A percentile compares a stretch with the other conserved stretches of the same genome.
phyloP scores from a whole-genome alignment of 2,888 invertebrate genomes.

The Ashinkailepas kermadecensis region DNA sequence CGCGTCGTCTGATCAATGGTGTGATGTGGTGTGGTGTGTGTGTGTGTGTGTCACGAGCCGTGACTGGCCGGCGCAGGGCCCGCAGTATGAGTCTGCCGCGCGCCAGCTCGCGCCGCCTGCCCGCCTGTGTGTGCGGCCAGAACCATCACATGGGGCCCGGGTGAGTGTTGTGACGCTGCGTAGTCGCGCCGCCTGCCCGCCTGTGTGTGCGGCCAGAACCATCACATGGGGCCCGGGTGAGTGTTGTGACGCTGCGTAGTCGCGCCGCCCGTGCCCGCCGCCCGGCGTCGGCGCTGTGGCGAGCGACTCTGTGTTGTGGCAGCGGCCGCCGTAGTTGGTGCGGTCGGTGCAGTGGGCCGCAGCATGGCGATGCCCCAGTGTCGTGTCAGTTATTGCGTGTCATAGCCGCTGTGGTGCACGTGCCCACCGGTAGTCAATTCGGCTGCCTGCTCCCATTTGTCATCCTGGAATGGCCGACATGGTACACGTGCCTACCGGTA shows the following conservation, averaged over 20 bases:
- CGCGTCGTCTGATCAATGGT: too few relatives aligned
- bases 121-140: conserved; percentile 25
- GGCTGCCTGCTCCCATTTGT: too few relatives aligned
- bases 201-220: conserved; percentile 25
- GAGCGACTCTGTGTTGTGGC: neutral
- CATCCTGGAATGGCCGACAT: too few relatives aligned
- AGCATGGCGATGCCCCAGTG: neutral
- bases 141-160: conserved; percentile 26
- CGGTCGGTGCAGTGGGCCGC: neutral
- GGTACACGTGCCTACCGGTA: too few relatives aligned
- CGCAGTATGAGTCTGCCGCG: conserved; percentile 35
- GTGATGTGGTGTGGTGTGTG: neutral
- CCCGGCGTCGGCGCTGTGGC: neutral
- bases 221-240: conserved; percentile 28
- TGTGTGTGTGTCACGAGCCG: neutral
- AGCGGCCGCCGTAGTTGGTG: neutral
- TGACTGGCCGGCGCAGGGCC: conserved; percentile 25
- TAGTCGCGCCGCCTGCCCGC: conserved; percentile 25
- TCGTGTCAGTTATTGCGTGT: too few relatives aligned
- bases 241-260: neutral
- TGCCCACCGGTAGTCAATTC: too few relatives aligned
- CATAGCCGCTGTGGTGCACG: too few relatives aligned
- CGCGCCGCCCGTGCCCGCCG: neutral
- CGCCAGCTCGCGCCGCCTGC: conserved; percentile 32
- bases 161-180: conserved; percentile 25